Evolutionary conservation across 2,888 invertebrate genomes (phyloP).

Genomic region (Epiblema foenella): DNA sequence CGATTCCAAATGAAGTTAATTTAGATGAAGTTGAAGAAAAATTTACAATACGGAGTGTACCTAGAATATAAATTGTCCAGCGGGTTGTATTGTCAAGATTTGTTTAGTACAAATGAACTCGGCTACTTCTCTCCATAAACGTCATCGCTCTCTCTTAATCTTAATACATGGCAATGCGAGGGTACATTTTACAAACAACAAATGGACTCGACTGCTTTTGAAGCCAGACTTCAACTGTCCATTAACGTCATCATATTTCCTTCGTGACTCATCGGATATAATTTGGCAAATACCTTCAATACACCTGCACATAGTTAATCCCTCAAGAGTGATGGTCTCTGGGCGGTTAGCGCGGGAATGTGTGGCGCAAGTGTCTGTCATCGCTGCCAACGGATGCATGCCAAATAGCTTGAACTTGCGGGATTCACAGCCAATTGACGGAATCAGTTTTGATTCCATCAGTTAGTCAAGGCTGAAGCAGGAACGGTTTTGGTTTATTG

Average conservation of each 20-base stretch:
- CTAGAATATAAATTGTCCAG: too few relatives aligned
- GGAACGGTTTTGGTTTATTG: neutral
- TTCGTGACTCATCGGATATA: conserved; percentile 12
- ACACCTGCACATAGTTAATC: conserved; percentile 62
- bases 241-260: neutral
- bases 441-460: conserved; percentile 12
- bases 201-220: neutral
- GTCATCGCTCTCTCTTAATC: neutral
- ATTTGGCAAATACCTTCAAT: conserved; percentile 54
- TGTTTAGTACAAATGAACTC: neutral
- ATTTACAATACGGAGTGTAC: too few relatives aligned
- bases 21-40: too few relatives aligned
- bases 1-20: too few relatives aligned
- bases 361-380: conserved; percentile 59
- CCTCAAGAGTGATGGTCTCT: conserved; percentile 56
- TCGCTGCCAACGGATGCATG: conserved; percentile 64
- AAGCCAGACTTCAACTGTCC: neutral
- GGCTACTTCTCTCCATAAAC: neutral
- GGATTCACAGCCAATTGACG: conserved; percentile 39
- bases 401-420: conserved; percentile 58
- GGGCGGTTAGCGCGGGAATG: conserved; percentile 50
- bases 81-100: too few relatives aligned
- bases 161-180: neutral
- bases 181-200: neutral
- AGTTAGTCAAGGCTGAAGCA: conserved; percentile 7